Base-by-base conservation (phyloP, 2,888 invertebrate species). In the Ceraclea dissimilis region DNA sequence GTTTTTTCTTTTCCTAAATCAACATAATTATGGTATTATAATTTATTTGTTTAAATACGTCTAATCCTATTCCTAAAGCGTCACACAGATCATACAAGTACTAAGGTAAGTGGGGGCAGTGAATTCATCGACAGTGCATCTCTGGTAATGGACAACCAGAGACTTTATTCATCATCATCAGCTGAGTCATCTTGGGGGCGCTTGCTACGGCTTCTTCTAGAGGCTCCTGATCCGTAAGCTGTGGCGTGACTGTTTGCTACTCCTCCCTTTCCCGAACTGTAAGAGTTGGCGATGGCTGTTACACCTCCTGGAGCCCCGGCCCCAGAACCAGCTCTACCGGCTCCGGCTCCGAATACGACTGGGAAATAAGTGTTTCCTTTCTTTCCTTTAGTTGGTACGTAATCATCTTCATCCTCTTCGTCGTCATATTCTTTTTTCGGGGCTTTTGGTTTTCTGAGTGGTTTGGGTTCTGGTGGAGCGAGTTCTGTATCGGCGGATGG, bases 161-260 rank as follows among this genome's bases (percentile, higher is more conserved):
- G 44, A 16, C 63, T 62, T 62, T 50, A 56, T 51, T 58, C 52
- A 16, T 44, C 56, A 22, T 52, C 58, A 16, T 43, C 53, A 2
- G 43, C 56, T 13, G 33, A 49, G 13, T 19, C 16, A 16, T 8
- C 34, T 11, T 21, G 26, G 17, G 51, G 44, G n/a, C 16, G 26
- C 18, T 31, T 31, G 39, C 33, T 48, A 46, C 54, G 33, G 66
- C 69, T 63, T 67, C 62, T 63, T 70, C 61, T 66, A 58, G 75
- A 70, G 66, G 80, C 70, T 1, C 83, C 79, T 49, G 79, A 79
- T 2, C 85, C 86, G 65, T 85, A 86, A 1, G 86, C 84, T 1
- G 85, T 85, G 0, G 87, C 86, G 62, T 86, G 84, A 62, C 86
- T 86, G 57, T 81, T 83, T 11, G 86, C 86, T 2, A 86, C 81